A percentile compares a stretch with the other conserved stretches of the same genome.
Conservation (phyloP, 2,113 vertebrate genomes). For the Circaetus gallicus region DNA sequence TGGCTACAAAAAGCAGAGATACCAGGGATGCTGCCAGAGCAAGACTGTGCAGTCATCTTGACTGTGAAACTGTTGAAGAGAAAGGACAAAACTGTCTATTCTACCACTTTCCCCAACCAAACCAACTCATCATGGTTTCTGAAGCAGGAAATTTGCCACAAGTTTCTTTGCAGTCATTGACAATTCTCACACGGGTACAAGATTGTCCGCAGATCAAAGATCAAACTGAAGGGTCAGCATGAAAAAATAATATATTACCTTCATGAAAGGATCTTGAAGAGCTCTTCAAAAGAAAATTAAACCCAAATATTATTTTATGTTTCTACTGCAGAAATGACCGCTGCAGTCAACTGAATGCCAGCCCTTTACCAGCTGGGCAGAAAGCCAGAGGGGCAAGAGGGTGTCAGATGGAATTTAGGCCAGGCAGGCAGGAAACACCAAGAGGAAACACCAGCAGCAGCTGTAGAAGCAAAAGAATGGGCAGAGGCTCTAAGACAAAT, state of each 20-base stretch:
- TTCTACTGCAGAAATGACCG: background rate
- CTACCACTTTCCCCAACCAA: background rate
- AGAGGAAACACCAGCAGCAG: conserved; percentile 64
- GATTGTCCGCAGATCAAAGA: background rate
- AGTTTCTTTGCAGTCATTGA: background rate
- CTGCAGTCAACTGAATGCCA: conserved; percentile 32
- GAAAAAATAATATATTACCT: conserved; percentile 18
- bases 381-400: conserved; percentile 38
- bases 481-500: conserved; percentile 59
- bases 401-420: conserved; percentile 53
- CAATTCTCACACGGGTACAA: background rate
- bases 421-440: conserved; percentile 56
- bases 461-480: conserved; percentile 64
- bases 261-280: background rate
- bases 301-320: conserved; percentile 56
- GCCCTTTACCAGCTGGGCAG: conserved; percentile 40
- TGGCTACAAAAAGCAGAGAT: background rate
- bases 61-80: background rate
- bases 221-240: background rate
- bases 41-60: background rate
- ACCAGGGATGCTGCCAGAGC: background rate
- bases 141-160: background rate
- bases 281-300: conserved; percentile 15
- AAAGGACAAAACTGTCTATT: background rate
- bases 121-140: background rate